Percentiles rank a stretch among this genome's conserved stretches.
These are phyloP conservation scores for Tenebrio molitor DNA, from an alignment of 1,140 invertebrate genomes.

Conservation along the genomic window DNA sequence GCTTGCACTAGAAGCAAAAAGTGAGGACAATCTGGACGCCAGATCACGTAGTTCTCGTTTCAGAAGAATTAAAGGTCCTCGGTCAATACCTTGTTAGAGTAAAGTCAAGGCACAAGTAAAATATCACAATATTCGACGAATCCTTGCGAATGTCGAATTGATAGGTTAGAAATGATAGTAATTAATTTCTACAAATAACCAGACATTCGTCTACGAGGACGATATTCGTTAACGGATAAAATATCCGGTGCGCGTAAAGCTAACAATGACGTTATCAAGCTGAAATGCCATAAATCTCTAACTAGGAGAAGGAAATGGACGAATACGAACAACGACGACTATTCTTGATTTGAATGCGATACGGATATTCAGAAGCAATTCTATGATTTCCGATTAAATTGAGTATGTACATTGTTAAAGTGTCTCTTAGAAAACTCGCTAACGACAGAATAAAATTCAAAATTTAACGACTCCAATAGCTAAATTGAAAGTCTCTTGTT, in stretches of 20 bases:
- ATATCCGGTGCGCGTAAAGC: constrained; percentile 30
- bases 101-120: constrained; percentile 8
- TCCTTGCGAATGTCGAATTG: too few species aligned
- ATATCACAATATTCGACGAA: constrained; percentile 14
- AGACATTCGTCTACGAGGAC: not conserved
- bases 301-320: constrained; percentile 35
- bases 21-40: constrained; percentile 4
- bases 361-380: constrained; percentile 31
- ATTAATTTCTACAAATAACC: too few species aligned
- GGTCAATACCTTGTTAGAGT: constrained; percentile 3
- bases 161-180: too few species aligned
- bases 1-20: constrained; percentile 3
- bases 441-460: not conserved
- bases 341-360: constrained; percentile 34
- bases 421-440: not conserved
- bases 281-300: constrained; percentile 8
- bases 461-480: not conserved
- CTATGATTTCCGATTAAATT: constrained; percentile 32
- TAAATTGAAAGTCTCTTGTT: too few species aligned
- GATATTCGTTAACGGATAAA: constrained; percentile 23
- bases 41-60: constrained; percentile 26
- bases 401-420: not conserved
- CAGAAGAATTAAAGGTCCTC: constrained; percentile 17
- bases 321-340: constrained; percentile 18
- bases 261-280: constrained; percentile 32